A percentile compares a stretch with the other conserved stretches of the same genome.
These are phyloP conservation scores for Archilochus colubris DNA, from an alignment of 2,113 vertebrate species.

Conservation along the genomic window DNA sequence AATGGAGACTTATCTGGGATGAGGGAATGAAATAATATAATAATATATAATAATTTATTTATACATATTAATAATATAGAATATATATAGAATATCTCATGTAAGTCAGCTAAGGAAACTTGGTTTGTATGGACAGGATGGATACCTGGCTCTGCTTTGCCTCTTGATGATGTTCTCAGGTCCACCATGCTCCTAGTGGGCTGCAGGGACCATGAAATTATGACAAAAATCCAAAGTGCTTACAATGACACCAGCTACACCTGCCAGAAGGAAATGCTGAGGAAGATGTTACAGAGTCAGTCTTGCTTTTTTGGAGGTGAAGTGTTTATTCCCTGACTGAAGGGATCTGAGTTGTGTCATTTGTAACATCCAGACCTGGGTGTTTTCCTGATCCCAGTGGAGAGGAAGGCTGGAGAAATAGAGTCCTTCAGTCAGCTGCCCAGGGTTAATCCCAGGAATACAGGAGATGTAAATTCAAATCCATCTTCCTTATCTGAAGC, in stretches of 20 bases:
- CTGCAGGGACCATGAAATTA: background rate
- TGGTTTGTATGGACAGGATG: background rate
- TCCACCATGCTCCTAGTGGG: background rate
- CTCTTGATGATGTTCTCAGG: background rate
- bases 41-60: too few species aligned
- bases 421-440: background rate
- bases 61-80: too few species aligned
- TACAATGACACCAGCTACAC: fast-evolving
- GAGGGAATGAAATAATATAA: background rate
- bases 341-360: background rate
- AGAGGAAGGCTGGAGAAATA: background rate
- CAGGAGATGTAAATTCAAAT: conserved; percentile 29
- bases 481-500: conserved; percentile 41
- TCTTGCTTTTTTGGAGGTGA: background rate
- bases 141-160: background rate
- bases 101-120: fast-evolving
- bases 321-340: background rate
- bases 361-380: background rate
- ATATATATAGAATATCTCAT: background rate
- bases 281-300: background rate
- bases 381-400: background rate
- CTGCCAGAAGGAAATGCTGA: background rate
- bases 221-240: background rate
- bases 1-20: background rate
- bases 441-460: conserved; percentile 9